A percentile compares a stretch with the other conserved stretches of the same genome.
phyloP scores from a whole-genome alignment of 2,797 vertebrate species.

The Rhabdophis nuchalis region DNA sequence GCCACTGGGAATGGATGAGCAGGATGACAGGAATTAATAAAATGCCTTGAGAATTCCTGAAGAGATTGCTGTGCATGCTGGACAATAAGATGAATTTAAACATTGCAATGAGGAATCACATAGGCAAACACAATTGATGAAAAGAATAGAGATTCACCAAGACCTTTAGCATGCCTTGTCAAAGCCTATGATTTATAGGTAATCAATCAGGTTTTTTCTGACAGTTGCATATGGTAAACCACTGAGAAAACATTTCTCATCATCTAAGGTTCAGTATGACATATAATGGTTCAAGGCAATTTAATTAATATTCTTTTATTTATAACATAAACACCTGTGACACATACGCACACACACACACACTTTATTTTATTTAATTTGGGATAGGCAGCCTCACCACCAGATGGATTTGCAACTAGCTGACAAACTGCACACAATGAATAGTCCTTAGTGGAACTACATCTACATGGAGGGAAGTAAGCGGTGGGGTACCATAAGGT shows the following conservation, averaged over 20 bases:
- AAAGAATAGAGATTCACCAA: conserved; percentile 42
- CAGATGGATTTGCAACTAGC: too few species aligned
- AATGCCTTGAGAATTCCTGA: conserved; percentile 22
- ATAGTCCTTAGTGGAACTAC: too few species aligned
- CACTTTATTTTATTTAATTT: too few species aligned
- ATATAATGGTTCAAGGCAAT: not conserved
- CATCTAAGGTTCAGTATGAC: conserved; percentile 29
- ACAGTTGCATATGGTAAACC: conserved; percentile 22
- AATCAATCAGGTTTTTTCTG: conserved; percentile 28
- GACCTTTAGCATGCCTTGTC: conserved; percentile 47
- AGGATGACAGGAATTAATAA: conserved; percentile 41
- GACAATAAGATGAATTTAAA: conserved; percentile 51
- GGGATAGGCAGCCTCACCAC: too few species aligned
- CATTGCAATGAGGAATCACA: conserved; percentile 27
- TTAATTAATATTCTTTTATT: not conserved
- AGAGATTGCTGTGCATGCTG: conserved; percentile 6
- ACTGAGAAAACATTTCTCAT: conserved; percentile 38
- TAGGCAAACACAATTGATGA: conserved; percentile 26
- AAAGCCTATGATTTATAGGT: conserved; percentile 44
- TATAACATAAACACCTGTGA: not conserved
- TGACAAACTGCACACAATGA: too few species aligned
- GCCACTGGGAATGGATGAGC: conserved; percentile 3
- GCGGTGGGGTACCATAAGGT: too few species aligned
- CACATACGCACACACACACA: too few species aligned
- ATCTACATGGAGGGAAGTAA: too few species aligned